Base-by-base conservation (phyloP, 2,888 invertebrate genomes). In the Ceriagrion tenellum region DNA sequence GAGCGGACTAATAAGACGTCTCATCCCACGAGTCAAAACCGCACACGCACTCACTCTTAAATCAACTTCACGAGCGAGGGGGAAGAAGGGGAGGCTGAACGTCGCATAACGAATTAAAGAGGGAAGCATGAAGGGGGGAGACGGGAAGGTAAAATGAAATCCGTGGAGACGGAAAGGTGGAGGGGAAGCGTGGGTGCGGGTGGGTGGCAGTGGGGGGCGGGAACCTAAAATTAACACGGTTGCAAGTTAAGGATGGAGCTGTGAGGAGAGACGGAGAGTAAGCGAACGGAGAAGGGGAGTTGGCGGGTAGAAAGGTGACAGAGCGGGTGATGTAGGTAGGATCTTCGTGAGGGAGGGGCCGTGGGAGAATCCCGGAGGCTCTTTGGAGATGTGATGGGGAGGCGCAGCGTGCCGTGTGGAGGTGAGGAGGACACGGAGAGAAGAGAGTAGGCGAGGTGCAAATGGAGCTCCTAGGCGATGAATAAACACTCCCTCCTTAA, bases 401-500 rank as follows among this genome's bases (percentile, higher is more conserved):
- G 47, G n/a, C 10, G 4, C 69, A 12, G 69, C 8, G 26, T 69
- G 69, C 4, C n/a, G 26, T 69, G 69, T 23, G 63, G 23, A 18
- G 63, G 63, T n/a, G n/a, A 23, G 63, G 23, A 26, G n/a, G 59
- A 35, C 30, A 59, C 59, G 6, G 59, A 59, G 59, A 63, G 91
- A 90, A n/a, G 59, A 90, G 30, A 20, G 55, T 55, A n/a, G 35
- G 56, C 2, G 90, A 56, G 30, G n/a, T 16, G 55, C 18, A 20
- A 35, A 91, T 12, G 59, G 30, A 59, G 56, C 4, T 30, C 56
- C 35, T 59, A 63, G 40, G 47, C 59, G 91, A 91, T 91, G 91
- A 91, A 91, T 91, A 91, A 91, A 91, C 91, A 63, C 59, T 59
- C 35, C 63, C 63, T 63, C 91, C 91, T 63, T 91, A 59, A 91